Conservation (phyloP, 2,797 vertebrate species). For the Gymnothorax reevesii region DNA sequence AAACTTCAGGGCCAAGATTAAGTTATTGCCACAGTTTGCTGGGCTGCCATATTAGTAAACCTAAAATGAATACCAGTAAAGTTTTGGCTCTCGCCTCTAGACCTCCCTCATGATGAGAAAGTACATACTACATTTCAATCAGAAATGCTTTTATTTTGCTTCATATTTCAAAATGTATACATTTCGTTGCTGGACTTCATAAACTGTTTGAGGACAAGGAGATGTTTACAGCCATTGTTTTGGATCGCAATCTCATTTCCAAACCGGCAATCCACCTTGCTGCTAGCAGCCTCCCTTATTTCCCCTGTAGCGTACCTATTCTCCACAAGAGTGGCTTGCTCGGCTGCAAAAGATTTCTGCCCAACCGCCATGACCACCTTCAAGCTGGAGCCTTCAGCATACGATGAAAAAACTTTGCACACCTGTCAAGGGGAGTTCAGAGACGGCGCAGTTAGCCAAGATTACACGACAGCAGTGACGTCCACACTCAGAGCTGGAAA, state of each 20-base stretch:
- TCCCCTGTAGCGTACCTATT: constrained; percentile 67
- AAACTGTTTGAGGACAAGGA: neutral
- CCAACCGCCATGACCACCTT: constrained; percentile 84
- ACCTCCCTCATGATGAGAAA: too few relatives aligned
- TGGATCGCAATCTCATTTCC: neutral
- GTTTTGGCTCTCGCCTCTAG: too few relatives aligned
- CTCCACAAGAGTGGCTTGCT: constrained; percentile 81
- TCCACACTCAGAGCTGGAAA: neutral
- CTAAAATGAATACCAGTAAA: too few relatives aligned
- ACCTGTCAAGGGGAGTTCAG: constrained; percentile 70
- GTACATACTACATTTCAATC: too few relatives aligned
- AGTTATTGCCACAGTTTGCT: too few relatives aligned
- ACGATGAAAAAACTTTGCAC: constrained; percentile 84
- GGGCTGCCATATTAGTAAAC: too few relatives aligned
- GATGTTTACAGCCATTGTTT: neutral
- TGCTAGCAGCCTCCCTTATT: neutral
- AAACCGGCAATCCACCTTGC: neutral
- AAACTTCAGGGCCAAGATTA: neutral
- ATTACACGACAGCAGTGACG: neutral
- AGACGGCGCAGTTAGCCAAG: neutral
- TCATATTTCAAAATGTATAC: neutral
- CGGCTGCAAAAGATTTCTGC: constrained; percentile 83
- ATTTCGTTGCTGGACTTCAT: neutral
- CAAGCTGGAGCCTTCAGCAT: constrained; percentile 79
- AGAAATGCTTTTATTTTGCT: too few relatives aligned